Conservation (phyloP, 2,888 invertebrate genomes). For the Cheilosia vernalis region DNA sequence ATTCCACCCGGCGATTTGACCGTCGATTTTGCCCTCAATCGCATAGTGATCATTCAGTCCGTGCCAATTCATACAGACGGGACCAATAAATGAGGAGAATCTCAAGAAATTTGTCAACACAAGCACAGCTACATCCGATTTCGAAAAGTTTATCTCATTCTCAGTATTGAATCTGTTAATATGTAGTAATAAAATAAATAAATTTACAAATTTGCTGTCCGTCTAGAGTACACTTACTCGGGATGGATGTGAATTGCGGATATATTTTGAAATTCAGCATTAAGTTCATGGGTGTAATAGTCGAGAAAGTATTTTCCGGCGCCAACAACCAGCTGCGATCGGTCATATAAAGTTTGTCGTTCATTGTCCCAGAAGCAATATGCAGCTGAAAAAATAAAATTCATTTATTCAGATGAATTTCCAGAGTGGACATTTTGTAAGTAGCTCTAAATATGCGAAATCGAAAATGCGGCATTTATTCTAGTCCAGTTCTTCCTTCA, state of each 20-base stretch:
- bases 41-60: conserved; percentile 49
- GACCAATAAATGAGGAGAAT: conserved; percentile 80
- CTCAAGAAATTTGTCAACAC: conserved; percentile 78
- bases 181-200: neutral
- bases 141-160: conserved; percentile 71
- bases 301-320: conserved; percentile 70
- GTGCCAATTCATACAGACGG: conserved; percentile 80
- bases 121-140: conserved; percentile 81
- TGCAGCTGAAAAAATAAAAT: conserved; percentile 50
- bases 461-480: too few species aligned
- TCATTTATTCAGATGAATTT: too few species aligned
- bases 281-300: conserved; percentile 47
- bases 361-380: conserved; percentile 73
- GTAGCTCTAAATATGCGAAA: too few species aligned
- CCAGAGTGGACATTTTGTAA: too few species aligned
- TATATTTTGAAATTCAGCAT: conserved; percentile 64
- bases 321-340: conserved; percentile 43
- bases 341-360: neutral
- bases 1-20: conserved; percentile 77
- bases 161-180: conserved; percentile 75
- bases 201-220: neutral
- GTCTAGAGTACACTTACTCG: conserved; percentile 47
- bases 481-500: too few species aligned
- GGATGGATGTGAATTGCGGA: conserved; percentile 60
- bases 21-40: conserved; percentile 30